Percentiles rank a stretch among this genome's conserved stretches.
phyloP scores from a whole-genome alignment of 2,113 vertebrate genomes.

The Alectura lathami region DNA sequence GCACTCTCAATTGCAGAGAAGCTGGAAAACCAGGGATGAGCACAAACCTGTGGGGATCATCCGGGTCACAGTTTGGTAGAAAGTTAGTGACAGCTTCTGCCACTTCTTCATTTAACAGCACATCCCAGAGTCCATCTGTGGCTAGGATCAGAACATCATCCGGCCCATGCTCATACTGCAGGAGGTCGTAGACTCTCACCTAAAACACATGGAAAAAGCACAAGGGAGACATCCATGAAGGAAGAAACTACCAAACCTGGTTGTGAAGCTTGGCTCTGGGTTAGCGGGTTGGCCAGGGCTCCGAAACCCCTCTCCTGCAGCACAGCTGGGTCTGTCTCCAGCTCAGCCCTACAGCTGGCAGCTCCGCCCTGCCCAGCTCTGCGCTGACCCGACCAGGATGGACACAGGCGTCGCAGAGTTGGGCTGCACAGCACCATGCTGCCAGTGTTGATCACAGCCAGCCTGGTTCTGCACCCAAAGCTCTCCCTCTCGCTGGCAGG shows the following conservation, averaged over 20 bases:
- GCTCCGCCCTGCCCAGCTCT: background rate
- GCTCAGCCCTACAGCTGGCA: rapidly evolving
- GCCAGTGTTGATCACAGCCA: background rate
- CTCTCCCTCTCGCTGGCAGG: background rate
- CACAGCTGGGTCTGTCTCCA: background rate
- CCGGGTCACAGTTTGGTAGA: slow-evolving; percentile 94
- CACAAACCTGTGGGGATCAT: slow-evolving; percentile 93
- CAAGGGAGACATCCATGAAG: background rate
- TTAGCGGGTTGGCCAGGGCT: background rate
- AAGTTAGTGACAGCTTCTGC: slow-evolving; percentile 90
- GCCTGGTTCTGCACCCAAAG: background rate
- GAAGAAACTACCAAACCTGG: background rate
- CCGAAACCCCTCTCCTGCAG: background rate
- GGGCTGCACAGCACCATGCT: background rate
- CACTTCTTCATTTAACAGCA: slow-evolving; percentile 95
- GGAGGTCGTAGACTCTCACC: slow-evolving; percentile 91
- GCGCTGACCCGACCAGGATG: rapidly evolving
- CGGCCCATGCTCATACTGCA: slow-evolving; percentile 85
- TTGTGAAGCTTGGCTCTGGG: background rate
- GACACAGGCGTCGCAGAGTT: rapidly evolving
- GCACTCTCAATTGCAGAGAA: background rate
- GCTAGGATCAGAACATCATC: slow-evolving; percentile 94
- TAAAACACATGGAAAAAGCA: slow-evolving; percentile 53
- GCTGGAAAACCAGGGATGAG: background rate
- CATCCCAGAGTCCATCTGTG: slow-evolving; percentile 97